A percentile compares a stretch with the other conserved stretches of the same genome.
Evolutionary conservation across 2,888 invertebrate genomes (phyloP).

Genomic region (Onchidella celtica): DNA sequence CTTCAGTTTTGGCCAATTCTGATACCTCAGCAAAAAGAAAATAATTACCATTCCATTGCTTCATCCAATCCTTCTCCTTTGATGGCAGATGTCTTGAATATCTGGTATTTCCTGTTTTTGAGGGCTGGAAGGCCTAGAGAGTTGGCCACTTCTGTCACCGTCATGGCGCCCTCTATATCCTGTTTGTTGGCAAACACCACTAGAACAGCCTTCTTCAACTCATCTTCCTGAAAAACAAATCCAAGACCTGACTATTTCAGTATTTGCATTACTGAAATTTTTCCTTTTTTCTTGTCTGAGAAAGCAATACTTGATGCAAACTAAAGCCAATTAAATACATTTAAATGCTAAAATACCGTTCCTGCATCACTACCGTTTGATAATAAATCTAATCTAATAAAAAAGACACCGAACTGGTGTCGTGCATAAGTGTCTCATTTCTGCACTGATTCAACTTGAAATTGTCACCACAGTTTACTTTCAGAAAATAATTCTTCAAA

Average conservation of each 20-base stretch:
- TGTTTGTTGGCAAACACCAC: slow-evolving; percentile 99
- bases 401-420: too few relatives aligned
- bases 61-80: slow-evolving; percentile 98
- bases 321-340: too few relatives aligned
- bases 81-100: slow-evolving; percentile 99
- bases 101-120: slow-evolving; percentile 98
- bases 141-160: slow-evolving; percentile 96
- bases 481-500: too few relatives aligned
- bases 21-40: too few relatives aligned
- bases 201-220: slow-evolving; percentile 95
- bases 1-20: too few relatives aligned
- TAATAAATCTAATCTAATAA: background rate
- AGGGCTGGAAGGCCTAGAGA: slow-evolving; percentile 96
- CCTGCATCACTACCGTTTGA: background rate
- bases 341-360: too few relatives aligned
- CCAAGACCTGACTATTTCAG: background rate
- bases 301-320: too few relatives aligned
- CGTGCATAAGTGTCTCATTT: too few relatives aligned
- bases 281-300: too few relatives aligned
- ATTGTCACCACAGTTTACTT: too few relatives aligned
- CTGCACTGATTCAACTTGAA: too few relatives aligned
- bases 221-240: slow-evolving; percentile 89
- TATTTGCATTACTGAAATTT: too few relatives aligned
- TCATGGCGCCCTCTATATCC: slow-evolving; percentile 98
- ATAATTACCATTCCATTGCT: slow-evolving; percentile 98